Evolutionary conservation across 1,140 invertebrate genomes (phyloP), one percentile per base, ranked within the genome.

Genomic region (Drosophila tani): DNA sequence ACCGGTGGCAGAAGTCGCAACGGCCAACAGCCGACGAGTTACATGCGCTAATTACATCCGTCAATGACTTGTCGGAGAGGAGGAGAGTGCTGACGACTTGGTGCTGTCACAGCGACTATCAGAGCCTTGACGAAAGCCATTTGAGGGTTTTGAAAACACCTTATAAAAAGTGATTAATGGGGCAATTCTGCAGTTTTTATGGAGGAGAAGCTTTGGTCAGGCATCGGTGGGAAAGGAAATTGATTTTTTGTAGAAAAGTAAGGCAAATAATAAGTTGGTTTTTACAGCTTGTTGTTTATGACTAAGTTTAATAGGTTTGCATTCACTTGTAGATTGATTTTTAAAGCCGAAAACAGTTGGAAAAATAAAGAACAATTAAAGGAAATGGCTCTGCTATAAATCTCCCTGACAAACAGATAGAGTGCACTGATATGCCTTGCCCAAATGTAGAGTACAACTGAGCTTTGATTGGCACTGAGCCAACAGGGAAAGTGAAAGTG

Each of bases 401-500:
- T n/a, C n/a, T n/a, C n/a, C n/a, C 9, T 0, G 3, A 21, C 62
- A 41, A 21, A 59, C 24, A 19, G 14, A 27, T 15, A 8, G 6
- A 15, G 9, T 0, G 17, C 27, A 67, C 65, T 27, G 15, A 71
- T 24, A 21, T 49, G 19, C 66, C 17, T 15, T 3, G 17, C 51
- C 35, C 5, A 12, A 17, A 15, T 35, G 53, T 49, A 41, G 69
- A 56, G 69, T 59, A 27, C n/a, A 9, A 9, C 17, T 35, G 19
- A 17, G 24, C 38, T 73, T 69, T 73, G 45, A 58, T 73, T 73
- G 69, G 69, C 69, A 59, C 40, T 38, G 38, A 19, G 67, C 69
- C 69, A 73, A 73, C 27, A 21, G 24, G 21, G 35, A 71, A 73
- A 73, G 69, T 73, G 69, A 73, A 73, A 73, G 69, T 73, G 69